Evolutionary conservation across 2,113 vertebrate genomes (phyloP).

Genomic region (Hippolais icterina): DNA sequence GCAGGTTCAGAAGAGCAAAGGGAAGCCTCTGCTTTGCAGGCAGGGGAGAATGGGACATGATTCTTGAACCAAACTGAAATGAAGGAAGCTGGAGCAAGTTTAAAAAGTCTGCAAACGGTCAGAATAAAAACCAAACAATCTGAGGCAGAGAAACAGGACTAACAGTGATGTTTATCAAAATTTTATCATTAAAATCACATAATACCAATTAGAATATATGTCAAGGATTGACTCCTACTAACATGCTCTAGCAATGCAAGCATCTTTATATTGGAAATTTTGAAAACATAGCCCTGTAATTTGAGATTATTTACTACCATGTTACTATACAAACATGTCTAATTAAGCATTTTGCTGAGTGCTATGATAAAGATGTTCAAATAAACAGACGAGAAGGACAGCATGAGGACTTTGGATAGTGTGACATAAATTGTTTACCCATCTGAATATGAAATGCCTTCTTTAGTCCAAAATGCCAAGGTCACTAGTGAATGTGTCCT

Average conservation of each 20-base stretch:
- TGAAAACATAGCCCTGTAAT: background rate
- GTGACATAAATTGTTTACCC: background rate
- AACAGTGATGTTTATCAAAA: background rate
- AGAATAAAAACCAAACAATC: background rate
- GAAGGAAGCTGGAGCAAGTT: background rate
- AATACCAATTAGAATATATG: background rate
- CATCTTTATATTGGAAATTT: background rate
- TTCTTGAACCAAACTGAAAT: background rate
- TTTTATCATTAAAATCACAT: background rate
- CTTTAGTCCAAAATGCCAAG: background rate
- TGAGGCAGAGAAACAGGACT: background rate
- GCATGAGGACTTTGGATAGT: background rate
- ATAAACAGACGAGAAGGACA: background rate
- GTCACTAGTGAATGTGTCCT: background rate
- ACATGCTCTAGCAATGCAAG: background rate
- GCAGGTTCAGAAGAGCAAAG: slow-evolving; percentile 2
- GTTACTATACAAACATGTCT: background rate
- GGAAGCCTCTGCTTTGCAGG: background rate
- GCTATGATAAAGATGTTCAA: background rate
- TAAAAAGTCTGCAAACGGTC: background rate
- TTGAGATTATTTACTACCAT: background rate
- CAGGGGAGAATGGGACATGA: background rate
- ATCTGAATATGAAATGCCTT: background rate
- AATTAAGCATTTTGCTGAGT: slow-evolving; percentile 9
- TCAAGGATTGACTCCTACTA: background rate